These are phyloP conservation scores for Onychomys leucogaster DNA, from an alignment of 2,797 vertebrate genomes.

Conservation along the genomic window DNA sequence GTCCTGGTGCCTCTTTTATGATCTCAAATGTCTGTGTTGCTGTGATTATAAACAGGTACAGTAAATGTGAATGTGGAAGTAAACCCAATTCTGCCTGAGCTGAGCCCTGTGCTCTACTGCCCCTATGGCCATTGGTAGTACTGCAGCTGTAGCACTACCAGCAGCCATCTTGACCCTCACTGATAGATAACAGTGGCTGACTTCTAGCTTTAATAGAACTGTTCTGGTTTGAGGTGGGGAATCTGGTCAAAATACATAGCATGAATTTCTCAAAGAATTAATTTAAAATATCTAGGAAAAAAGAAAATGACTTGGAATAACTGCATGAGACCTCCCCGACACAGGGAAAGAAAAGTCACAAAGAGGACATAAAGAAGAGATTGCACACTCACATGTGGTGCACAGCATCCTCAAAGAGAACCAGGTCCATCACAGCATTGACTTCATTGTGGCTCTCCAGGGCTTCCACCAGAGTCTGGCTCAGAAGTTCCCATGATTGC, in stretches of 20 bases:
- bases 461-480: conserved; percentile 91
- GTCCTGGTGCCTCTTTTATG: not conserved
- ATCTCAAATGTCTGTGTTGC: not conserved
- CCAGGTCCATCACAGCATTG: conserved; percentile 93
- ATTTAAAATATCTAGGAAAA: not conserved
- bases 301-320: not conserved
- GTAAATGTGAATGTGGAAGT: not conserved
- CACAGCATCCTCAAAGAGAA: conserved; percentile 97
- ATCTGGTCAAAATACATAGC: not conserved
- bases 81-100: not conserved
- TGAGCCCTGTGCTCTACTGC: not conserved
- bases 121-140: not conserved
- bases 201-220: not conserved
- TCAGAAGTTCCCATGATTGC: conserved; percentile 92
- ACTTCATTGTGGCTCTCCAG: conserved; percentile 95
- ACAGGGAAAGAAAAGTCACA: not conserved
- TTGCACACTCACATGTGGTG: conserved; percentile 92
- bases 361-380: not conserved
- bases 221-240: not conserved
- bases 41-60: not conserved
- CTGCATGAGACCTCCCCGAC: not conserved
- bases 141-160: not conserved
- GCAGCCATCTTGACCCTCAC: not conserved
- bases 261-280: not conserved
- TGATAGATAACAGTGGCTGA: not conserved